These are phyloP conservation scores for Bombyx huttoni DNA, from an alignment of 2,888 invertebrate species.

Conservation along the genomic window DNA sequence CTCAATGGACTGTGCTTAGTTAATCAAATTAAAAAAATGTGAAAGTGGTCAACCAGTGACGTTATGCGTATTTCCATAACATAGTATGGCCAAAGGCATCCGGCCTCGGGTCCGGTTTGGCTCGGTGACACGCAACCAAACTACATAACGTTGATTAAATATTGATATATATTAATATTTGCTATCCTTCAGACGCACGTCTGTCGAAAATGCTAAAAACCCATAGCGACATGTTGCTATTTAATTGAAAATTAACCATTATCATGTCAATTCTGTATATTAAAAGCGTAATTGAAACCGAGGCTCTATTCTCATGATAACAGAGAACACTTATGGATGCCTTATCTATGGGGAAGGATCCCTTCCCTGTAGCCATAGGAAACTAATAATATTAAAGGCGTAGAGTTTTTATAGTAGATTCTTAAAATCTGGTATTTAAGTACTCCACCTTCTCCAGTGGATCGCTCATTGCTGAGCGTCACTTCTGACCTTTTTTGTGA, in stretches of 20 bases:
- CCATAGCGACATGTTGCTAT: background rate
- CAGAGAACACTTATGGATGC: no score
- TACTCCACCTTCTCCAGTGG: no score
- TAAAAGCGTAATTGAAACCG: no score
- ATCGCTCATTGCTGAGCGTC: no score
- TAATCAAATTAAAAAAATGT: slow-evolving; percentile 28
- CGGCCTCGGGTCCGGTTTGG: slow-evolving; percentile 23
- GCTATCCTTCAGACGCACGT: background rate
- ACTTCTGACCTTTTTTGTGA: no score
- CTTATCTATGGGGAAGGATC: no score
- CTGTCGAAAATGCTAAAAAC: background rate
- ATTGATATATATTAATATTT: background rate
- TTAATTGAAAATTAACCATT: background rate
- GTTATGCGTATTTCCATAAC: slow-evolving; percentile 30
- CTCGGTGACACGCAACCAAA: slow-evolving; percentile 14
- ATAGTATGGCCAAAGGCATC: slow-evolving; percentile 23
- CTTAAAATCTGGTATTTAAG: no score
- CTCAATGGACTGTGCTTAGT: slow-evolving; percentile 7
- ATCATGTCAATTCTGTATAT: background rate
- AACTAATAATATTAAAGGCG: no score
- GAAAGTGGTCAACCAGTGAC: slow-evolving; percentile 36
- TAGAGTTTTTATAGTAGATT: no score
- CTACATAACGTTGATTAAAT: background rate
- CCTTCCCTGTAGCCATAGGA: no score
- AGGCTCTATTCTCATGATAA: no score